phyloP scores from a whole-genome alignment of 2,888 invertebrate species.

The Diaperis boleti region DNA sequence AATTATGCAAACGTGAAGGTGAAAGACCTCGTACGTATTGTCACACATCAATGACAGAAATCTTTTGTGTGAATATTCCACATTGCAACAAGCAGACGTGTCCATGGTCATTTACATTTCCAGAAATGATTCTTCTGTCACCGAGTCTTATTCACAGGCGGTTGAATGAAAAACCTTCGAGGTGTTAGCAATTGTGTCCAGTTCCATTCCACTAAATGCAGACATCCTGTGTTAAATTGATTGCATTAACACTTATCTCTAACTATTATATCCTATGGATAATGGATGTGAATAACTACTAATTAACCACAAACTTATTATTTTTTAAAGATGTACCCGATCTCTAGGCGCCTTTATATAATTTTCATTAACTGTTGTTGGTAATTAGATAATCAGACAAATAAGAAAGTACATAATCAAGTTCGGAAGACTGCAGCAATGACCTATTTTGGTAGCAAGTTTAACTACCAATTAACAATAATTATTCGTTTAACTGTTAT shows the following conservation, averaged over 20 bases:
- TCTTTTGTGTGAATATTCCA: neutral
- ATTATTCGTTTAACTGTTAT: constrained; percentile 12
- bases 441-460: constrained; percentile 28
- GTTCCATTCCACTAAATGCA: constrained; percentile 9
- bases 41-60: constrained; percentile 16
- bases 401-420: constrained; percentile 11
- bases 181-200: neutral
- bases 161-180: no score
- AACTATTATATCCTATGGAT: neutral
- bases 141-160: neutral
- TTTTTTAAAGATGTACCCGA: neutral
- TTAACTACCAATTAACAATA: constrained; percentile 19
- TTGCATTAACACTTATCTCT: neutral
- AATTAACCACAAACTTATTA: neutral
- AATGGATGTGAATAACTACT: neutral
- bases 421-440: constrained; percentile 7
- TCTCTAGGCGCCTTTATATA: neutral
- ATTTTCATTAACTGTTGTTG: neutral
- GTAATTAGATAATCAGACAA: constrained; percentile 9
- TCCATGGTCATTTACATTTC: neutral
- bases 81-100: constrained; percentile 4
- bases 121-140: neutral
- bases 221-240: constrained; percentile 12
- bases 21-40: constrained; percentile 22
- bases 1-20: constrained; percentile 38